Base-by-base conservation (phyloP, 2,888 invertebrate species). In the Cyrtodaria siliqua region DNA sequence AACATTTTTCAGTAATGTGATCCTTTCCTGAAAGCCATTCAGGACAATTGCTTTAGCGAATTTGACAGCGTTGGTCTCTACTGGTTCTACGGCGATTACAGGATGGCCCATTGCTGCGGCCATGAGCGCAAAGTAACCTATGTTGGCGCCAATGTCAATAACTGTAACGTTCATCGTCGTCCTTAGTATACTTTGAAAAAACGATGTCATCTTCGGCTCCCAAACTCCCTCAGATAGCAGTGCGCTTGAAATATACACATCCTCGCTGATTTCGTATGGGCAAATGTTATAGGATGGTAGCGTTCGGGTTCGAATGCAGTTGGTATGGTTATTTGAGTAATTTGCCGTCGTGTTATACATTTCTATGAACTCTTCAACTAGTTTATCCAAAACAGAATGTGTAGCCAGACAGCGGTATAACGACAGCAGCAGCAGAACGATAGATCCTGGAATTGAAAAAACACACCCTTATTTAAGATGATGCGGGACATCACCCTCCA, bases 61-160 rank as follows among this genome's bases (percentile, higher is more conserved):
- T 27, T 83, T 71, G 50, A 64, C 53, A 4, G 86, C 49, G 50
- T 86, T 87, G 29, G 82, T 78, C 16, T 62, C 53, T 6, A 86
- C 63, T 3, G 92, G 92, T 68, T 92, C 92, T n/a, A 92, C 87
- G 8, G 91, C 91, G 12, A 92, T 76, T 3, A 90, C 91, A 2
- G 76, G 49, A 50, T 85, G 89, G 2, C 89, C 89, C 79, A 89
- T 76, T 20, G 82, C 74, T 8, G 91, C 90, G 0, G 90, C 89
- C 44, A 91, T 71, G 9, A 92, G 78, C 50, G 86, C 87, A 81
- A 90, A 91, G 64, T 88, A 87, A 3, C 92, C 92, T 29, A 92
- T 85, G 63, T 92, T 91, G 27, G 92, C 91, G 0, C 92, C 92
- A 2, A 92, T 76, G 71, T 92, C 92, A 2, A 92, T 77, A 0